A percentile compares a stretch with the other conserved stretches of the same genome.
These are phyloP conservation scores for Acarapis woodi DNA, from an alignment of 1,140 invertebrate genomes.

Conservation along the genomic window DNA sequence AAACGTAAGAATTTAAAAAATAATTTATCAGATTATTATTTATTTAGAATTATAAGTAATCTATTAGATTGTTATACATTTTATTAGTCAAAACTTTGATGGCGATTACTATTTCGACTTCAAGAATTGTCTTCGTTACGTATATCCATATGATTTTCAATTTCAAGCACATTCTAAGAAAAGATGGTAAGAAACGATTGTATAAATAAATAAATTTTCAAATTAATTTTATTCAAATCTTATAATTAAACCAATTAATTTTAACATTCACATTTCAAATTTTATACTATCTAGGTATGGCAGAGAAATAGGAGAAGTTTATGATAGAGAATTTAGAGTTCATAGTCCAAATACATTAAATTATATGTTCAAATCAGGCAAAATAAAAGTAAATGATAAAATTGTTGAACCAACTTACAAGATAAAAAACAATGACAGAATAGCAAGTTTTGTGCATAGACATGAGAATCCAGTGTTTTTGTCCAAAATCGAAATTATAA, in stretches of 20 bases:
- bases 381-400: slow-evolving; percentile 77
- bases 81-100: too few species aligned
- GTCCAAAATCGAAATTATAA: slow-evolving; percentile 70
- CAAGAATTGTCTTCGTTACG: slow-evolving; percentile 85
- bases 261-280: too few species aligned
- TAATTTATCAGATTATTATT: too few species aligned
- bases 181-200: slow-evolving; percentile 79
- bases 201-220: too few species aligned
- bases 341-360: slow-evolving; percentile 24
- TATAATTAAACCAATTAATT: background rate
- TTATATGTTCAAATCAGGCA: slow-evolving; percentile 58
- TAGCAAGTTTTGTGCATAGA: slow-evolving; percentile 43
- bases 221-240: slow-evolving; percentile 49
- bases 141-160: slow-evolving; percentile 91
- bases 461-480: slow-evolving; percentile 17
- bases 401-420: slow-evolving; percentile 62
- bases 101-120: slow-evolving; percentile 85
- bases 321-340: slow-evolving; percentile 6
- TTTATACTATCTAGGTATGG: too few species aligned
- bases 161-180: slow-evolving; percentile 92
- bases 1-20: background rate
- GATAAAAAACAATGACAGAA: slow-evolving; percentile 69
- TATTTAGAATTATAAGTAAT: too few species aligned
- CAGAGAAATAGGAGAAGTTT: background rate
- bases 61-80: too few species aligned